Evolutionary conservation across 2,113 vertebrate species (phyloP).

Genomic region (Leptodactylus fuscus): DNA sequence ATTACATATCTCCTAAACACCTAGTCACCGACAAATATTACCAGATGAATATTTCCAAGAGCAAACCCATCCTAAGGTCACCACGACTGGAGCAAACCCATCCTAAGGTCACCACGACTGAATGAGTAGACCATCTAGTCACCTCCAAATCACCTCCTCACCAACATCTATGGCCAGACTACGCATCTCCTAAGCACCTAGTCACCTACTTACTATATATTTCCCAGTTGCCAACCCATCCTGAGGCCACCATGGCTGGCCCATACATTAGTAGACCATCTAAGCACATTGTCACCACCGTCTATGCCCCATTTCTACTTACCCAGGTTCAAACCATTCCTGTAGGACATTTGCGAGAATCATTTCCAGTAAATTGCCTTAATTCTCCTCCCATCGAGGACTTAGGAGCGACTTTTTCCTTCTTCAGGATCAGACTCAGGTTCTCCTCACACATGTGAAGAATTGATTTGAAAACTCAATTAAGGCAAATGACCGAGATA

Average conservation of each 20-base stretch:
- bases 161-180: not conserved
- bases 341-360: conserved; percentile 4
- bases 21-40: too few species aligned
- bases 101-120: not conserved
- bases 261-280: not conserved
- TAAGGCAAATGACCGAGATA: conserved; percentile 56
- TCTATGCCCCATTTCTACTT: not conserved
- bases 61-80: not conserved
- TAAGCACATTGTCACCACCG: not conserved
- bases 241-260: not conserved
- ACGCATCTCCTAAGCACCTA: not conserved
- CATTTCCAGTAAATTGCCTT: conserved; percentile 22
- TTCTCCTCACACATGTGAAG: conserved; percentile 37
- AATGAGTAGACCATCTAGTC: not conserved
- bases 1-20: too few species aligned
- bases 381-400: not conserved
- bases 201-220: too few species aligned
- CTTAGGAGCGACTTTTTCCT: not conserved
- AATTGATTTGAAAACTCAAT: conserved; percentile 59
- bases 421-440: not conserved
- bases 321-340: not conserved
- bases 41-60: too few species aligned
- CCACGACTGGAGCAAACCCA: too few species aligned
- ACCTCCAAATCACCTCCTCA: not conserved
- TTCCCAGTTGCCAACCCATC: too few species aligned